Evolutionary conservation across 2,113 vertebrate genomes (phyloP).

Genomic region (Casuarius casuarius): DNA sequence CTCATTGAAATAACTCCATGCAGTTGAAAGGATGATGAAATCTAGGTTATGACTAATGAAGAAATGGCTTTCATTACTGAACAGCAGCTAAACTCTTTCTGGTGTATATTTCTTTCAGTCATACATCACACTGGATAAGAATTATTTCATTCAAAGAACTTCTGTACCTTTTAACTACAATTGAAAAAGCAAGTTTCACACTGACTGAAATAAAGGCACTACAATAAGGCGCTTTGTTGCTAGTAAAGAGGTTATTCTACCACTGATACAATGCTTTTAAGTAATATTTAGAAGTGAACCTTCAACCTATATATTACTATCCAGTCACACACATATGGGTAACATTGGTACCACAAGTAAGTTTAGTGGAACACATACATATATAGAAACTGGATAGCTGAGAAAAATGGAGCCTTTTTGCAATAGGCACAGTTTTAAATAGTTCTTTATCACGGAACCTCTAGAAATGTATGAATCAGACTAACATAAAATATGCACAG

Average conservation of each 20-base stretch:
- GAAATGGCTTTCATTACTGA: not conserved
- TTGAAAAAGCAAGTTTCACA: not conserved
- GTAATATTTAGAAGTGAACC: not conserved
- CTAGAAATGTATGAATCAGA: not conserved
- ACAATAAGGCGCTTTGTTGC: not conserved
- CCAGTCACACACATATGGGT: accelerated
- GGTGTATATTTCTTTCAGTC: not conserved
- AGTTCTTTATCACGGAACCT: not conserved
- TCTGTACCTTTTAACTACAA: not conserved
- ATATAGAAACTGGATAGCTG: not conserved
- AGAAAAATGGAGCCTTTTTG: not conserved
- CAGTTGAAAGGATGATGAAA: not conserved
- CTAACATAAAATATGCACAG: not conserved
- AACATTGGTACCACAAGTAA: not conserved
- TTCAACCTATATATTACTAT: not conserved
- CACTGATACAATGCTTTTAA: not conserved
- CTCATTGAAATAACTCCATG: not conserved
- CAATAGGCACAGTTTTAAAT: not conserved
- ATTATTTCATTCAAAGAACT: not conserved
- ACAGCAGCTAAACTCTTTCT: not conserved
- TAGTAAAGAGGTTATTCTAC: not conserved
- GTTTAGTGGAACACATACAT: accelerated
- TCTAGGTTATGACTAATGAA: not conserved
- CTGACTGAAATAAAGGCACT: not conserved
- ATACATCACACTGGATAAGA: not conserved